Evolutionary conservation across 2,113 vertebrate genomes (phyloP).

Genomic region (Tragelaphus buxtoni): DNA sequence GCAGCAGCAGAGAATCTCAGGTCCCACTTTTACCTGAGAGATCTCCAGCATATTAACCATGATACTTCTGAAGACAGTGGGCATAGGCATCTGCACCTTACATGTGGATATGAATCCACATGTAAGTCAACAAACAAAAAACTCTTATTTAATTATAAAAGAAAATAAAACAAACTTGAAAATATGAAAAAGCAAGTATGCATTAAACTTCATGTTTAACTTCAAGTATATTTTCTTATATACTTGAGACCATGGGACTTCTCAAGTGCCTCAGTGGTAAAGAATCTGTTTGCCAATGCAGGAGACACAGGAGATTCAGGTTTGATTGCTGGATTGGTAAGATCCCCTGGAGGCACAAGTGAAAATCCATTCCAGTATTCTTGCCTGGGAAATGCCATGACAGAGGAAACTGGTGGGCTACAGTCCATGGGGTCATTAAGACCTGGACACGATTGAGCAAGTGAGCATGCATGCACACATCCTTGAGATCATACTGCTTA

Average conservation of each 20-base stretch:
- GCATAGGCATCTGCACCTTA: neutral
- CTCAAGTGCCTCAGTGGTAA: neutral
- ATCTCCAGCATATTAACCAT: neutral
- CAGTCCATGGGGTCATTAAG: neutral
- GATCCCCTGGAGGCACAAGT: neutral
- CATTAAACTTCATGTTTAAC: neutral
- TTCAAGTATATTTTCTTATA: neutral
- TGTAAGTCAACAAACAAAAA: neutral
- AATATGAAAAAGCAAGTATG: neutral
- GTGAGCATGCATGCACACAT: neutral
- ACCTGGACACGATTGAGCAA: neutral
- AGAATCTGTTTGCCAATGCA: neutral
- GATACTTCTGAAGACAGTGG: neutral
- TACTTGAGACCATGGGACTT: neutral
- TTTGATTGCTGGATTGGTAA: neutral
- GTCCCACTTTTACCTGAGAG: neutral
- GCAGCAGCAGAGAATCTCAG: neutral
- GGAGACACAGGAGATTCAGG: neutral
- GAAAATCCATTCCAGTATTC: neutral
- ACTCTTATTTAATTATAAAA: neutral
- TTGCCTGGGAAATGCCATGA: neutral
- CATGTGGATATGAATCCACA: neutral
- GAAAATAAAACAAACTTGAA: neutral
- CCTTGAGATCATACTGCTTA: neutral
- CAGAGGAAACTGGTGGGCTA: neutral